These are phyloP conservation scores for Drosophila kanapiae DNA, from an alignment of 1,140 invertebrate genomes.

Conservation along the genomic window DNA sequence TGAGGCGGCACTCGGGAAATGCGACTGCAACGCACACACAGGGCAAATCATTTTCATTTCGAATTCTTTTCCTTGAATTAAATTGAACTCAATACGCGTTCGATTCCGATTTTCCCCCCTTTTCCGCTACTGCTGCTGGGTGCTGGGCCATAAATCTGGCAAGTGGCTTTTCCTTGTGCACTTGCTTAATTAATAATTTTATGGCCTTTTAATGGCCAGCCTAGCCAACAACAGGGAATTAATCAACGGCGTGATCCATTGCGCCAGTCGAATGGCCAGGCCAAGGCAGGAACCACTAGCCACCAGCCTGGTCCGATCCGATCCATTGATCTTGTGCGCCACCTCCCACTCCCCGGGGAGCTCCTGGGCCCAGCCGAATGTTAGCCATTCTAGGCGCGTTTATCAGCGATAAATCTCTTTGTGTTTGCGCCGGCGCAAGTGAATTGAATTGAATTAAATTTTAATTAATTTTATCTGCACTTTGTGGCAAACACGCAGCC, in stretches of 20 bases:
- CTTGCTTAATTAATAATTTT: slow-evolving; percentile 85
- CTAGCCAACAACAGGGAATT: slow-evolving; percentile 68
- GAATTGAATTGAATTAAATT: slow-evolving; percentile 84
- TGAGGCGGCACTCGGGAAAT: slow-evolving; percentile 60
- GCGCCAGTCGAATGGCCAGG: slow-evolving; percentile 14
- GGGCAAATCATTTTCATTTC: slow-evolving; percentile 16
- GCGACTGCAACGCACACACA: slow-evolving; percentile 23
- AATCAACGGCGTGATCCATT: slow-evolving; percentile 73
- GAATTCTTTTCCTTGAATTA: slow-evolving; percentile 13
- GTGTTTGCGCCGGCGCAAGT: slow-evolving; percentile 79
- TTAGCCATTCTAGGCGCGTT: slow-evolving; percentile 80
- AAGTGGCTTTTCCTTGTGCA: slow-evolving; percentile 75
- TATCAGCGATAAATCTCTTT: slow-evolving; percentile 84
- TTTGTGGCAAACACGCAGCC: slow-evolving; percentile 50
- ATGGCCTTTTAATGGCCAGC: slow-evolving; percentile 81
- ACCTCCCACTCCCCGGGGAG: not conserved
- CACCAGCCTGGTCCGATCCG: not conserved
- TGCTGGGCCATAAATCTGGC: slow-evolving; percentile 68
- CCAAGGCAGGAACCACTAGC: not conserved
- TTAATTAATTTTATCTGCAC: slow-evolving; percentile 85
- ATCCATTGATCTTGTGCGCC: slow-evolving; percentile 69
- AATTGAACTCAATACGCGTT: slow-evolving; percentile 18
- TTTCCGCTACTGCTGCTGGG: slow-evolving; percentile 43
- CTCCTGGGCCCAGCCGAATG: slow-evolving; percentile 17
- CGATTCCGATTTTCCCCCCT: not conserved